A percentile compares a stretch with the other conserved stretches of the same genome.
These are phyloP conservation scores for Bombus cullumanus DNA, from an alignment of 1,140 invertebrate genomes.

Conservation along the genomic window DNA sequence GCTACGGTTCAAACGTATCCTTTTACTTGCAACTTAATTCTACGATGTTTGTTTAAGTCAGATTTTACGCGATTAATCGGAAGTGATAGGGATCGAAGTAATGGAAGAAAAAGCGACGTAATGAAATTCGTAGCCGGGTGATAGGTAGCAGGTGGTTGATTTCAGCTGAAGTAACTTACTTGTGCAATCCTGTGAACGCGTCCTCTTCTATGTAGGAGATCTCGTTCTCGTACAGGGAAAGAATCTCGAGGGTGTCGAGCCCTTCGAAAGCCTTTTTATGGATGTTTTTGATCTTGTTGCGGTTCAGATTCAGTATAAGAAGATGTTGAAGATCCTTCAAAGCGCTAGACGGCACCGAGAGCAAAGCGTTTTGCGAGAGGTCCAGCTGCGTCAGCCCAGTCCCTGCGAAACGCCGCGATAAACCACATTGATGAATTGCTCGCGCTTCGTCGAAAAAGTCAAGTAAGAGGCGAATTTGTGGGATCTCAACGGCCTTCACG, in stretches of 20 bases:
- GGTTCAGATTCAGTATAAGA: constrained; percentile 94
- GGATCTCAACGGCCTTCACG: neutral
- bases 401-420: constrained; percentile 82
- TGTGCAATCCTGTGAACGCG: constrained; percentile 92
- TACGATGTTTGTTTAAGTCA: neutral
- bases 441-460: neutral
- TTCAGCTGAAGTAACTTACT: constrained; percentile 84
- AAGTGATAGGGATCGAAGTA: no score
- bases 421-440: no score
- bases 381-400: constrained; percentile 92
- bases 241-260: constrained; percentile 92
- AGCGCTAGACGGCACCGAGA: constrained; percentile 90
- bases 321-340: constrained; percentile 91
- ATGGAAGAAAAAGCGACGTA: no score
- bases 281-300: constrained; percentile 91
- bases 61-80: neutral
- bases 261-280: constrained; percentile 92
- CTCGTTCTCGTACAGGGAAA: constrained; percentile 94
- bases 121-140: no score
- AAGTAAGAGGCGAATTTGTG: neutral
- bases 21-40: neutral
- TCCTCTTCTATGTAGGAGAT: constrained; percentile 90
- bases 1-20: constrained; percentile 77
- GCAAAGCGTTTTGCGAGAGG: constrained; percentile 91
- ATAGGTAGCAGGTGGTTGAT: neutral